phyloP scores from a whole-genome alignment of 2,888 invertebrate species.

The Clostera curtula region DNA sequence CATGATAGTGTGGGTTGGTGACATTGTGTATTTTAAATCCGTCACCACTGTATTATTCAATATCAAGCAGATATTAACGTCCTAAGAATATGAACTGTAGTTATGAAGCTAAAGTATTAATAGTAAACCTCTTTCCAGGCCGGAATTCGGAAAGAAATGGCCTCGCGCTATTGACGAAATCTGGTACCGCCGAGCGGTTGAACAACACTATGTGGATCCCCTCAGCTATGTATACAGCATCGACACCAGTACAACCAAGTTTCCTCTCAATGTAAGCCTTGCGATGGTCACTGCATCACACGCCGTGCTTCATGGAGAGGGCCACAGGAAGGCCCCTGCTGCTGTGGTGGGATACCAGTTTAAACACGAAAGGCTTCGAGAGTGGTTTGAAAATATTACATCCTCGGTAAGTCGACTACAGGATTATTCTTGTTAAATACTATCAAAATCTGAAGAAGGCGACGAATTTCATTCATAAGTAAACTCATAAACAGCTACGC shows the following conservation, averaged over 20 bases:
- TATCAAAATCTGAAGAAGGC: too few species aligned
- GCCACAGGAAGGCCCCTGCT: constrained; percentile 76
- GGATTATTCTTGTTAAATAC: too few species aligned
- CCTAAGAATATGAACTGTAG: too few species aligned
- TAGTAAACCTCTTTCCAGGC: constrained; percentile 49
- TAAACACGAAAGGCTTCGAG: constrained; percentile 83
- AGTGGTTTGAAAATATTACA: constrained; percentile 87
- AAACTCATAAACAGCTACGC: too few species aligned
- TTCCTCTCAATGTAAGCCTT: constrained; percentile 74
- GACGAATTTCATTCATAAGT: too few species aligned
- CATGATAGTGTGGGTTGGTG: too few species aligned
- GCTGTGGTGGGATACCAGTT: constrained; percentile 88
- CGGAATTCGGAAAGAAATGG: constrained; percentile 82
- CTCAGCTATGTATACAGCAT: constrained; percentile 85
- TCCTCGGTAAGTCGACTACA: constrained; percentile 81
- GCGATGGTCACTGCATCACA: constrained; percentile 90
- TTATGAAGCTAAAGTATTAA: too few species aligned
- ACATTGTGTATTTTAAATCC: too few species aligned
- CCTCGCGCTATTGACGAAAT: constrained; percentile 89
- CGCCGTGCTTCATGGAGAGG: constrained; percentile 83
- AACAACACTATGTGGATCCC: constrained; percentile 85
- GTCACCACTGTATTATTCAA: too few species aligned
- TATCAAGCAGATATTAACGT: too few species aligned
- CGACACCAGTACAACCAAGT: constrained; percentile 53
- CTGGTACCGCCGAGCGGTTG: constrained; percentile 92